Evolutionary conservation across 2,113 vertebrate genomes (phyloP), one percentile per base, ranked within the genome.

Genomic region (Pseudorasbora parva): DNA sequence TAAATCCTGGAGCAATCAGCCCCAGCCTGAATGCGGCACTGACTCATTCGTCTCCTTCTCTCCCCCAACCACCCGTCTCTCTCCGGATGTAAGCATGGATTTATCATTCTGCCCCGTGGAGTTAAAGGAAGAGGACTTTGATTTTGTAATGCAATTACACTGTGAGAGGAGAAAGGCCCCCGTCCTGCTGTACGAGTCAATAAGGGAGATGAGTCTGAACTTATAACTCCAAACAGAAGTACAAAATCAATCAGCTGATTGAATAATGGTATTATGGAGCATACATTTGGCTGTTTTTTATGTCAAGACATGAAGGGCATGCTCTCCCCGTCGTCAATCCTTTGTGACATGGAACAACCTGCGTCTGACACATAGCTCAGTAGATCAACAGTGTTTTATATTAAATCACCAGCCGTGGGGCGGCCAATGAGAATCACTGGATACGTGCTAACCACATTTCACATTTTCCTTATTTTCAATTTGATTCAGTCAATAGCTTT

Each of bases 221-320:
- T 92, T 94, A 94, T 98, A 97, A 94, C 96, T 95, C 95, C 95
- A 94, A 86, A 95, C 92, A 93, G 94, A 95, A 97, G 97, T 96
- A 96, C 95, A 97, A 97, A 97, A 98, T 98, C 96, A 96, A 98
- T 98, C 95, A 94, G 93, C 94, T 98, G 97, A 98, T 97, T 98
- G 97, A 97, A 98, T 98, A 95, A 97, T 91, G 91, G 91, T 91
- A 93, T 93, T 94, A 93, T 92, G 91, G 89, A 88, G 90, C 87
- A 91, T 94, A 94, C 93, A 94, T 93, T 92, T 91, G 88, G 85
- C 88, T 90, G 89, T 90, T 93, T 33, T 94, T 93, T 92, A 91
- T 91, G 90, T 90, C 90, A 71, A 83, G 89, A 88, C 85, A 84
- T 86, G 83, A 68, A 59, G 82, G 86, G 82, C 62, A 90, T 88